These are phyloP conservation scores for Lottia gigantea DNA, from an alignment of 2,888 invertebrate species.

Conservation along the genomic window DNA sequence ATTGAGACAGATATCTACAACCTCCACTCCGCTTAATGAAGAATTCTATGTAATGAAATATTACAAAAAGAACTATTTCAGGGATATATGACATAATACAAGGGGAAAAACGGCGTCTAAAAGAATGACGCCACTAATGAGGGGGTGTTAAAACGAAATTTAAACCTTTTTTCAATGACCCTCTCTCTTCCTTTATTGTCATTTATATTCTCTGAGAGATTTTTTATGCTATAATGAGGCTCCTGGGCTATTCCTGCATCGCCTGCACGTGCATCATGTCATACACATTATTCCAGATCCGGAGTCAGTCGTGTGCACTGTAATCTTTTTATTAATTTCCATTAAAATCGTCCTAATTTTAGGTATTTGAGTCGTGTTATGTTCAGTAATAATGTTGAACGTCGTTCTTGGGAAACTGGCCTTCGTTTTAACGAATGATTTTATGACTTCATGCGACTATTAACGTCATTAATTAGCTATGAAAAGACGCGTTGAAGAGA, in stretches of 20 bases:
- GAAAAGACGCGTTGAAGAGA: slow-evolving; percentile 6
- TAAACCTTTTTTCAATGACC: no score
- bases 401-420: not conserved
- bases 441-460: not conserved
- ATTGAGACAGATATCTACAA: no score
- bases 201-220: not conserved
- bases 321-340: slow-evolving; percentile 11
- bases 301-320: not conserved
- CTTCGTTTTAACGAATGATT: slow-evolving; percentile 7
- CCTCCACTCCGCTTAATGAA: no score
- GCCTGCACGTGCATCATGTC: slow-evolving; percentile 7
- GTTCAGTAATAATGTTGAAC: not conserved
- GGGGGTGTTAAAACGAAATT: no score
- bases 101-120: no score
- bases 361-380: not conserved
- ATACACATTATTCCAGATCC: slow-evolving; percentile 1
- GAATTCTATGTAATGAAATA: no score
- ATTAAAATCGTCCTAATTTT: slow-evolving; percentile 7
- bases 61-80: no score
- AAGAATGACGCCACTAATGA: no score
- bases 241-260: not conserved
- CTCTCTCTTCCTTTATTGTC: no score
- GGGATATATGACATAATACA: no score
- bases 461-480: slow-evolving; percentile 5
- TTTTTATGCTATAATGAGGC: slow-evolving; percentile 8